Evolutionary conservation across 1,140 invertebrate genomes (phyloP), one percentile per base, ranked within the genome.

Genomic region (Bombus superbus): DNA sequence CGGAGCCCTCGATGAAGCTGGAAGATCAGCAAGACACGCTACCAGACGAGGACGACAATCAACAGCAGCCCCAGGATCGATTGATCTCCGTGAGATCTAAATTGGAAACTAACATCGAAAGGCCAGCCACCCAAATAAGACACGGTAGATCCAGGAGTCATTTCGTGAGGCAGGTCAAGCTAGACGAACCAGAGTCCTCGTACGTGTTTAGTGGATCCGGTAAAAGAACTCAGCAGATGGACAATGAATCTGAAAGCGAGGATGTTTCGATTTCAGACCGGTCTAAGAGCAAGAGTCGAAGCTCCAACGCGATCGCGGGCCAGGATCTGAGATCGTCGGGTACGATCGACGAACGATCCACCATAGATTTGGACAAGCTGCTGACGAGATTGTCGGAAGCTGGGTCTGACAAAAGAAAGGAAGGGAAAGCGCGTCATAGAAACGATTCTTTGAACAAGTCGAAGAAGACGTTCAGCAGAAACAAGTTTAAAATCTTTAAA

Each of bases 111-210:
- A 90, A 82, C n/a, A 89, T 92, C 69, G 92, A 94, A 42, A 92
- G 91, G 59, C 90, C 90, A 15, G 74, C 86, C 38, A 86, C 85
- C 11, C 88, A 93, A 81, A 94, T 95, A 71, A 91, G 94, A 42
- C 94, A 95, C 84, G 89, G 94, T 0, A 91, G 94, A n/a, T 95
- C 94, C 0, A 89, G 94, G 0, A 91, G 85, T 42, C 93, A 94
- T 78, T 94, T 92, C 25, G 84, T 79, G 0, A 88, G 94, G 3
- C 86, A 90, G 78, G 69, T 88, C 0, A 93, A 92, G 75, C 73
- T 90, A 11, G 85, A 87, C 9, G 85, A 87, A 9, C 38, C 78
- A 8, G 76, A 83, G 2, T 8, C 42, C 0, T 10, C 40, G 44
- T 90, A 78, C 10, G 28, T 77, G 71, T 9, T 57, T 35, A n/a